Evolutionary conservation across 2,888 invertebrate genomes (phyloP).

Genomic region (Patella caerulea): DNA sequence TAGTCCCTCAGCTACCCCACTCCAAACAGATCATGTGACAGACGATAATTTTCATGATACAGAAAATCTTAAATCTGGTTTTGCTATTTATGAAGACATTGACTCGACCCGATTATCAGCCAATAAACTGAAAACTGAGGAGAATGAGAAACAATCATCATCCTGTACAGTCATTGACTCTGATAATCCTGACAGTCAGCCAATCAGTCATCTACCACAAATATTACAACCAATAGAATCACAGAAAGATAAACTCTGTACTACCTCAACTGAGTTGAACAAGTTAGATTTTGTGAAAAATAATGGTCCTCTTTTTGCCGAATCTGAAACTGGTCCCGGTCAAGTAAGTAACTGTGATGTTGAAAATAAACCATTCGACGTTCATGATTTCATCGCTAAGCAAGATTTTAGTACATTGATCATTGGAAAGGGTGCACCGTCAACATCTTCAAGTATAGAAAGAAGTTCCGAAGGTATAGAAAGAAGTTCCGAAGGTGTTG

Average conservation of each 20-base stretch:
- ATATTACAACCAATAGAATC: too few species aligned
- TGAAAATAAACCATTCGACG: neutral
- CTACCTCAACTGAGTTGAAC: neutral
- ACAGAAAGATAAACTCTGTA: too few species aligned
- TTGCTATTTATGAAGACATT: slow-evolving; percentile 8
- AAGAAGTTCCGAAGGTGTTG: neutral
- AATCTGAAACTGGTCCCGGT: too few species aligned
- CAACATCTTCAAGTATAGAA: neutral
- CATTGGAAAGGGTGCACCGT: neutral
- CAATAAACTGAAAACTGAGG: neutral
- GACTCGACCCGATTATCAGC: neutral
- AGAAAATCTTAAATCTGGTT: neutral
- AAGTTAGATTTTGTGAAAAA: too few species aligned
- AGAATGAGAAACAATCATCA: neutral
- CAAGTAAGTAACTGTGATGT: neutral
- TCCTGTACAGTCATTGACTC: too few species aligned
- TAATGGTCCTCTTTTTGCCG: too few species aligned
- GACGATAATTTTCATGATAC: too few species aligned
- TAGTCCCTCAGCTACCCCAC: slow-evolving; percentile 9
- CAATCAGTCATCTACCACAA: too few species aligned
- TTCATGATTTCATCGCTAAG: neutral
- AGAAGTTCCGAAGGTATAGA: neutral
- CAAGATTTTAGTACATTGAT: neutral
- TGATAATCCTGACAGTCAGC: too few species aligned
- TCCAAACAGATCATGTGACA: slow-evolving; percentile 11